Evolutionary conservation across 1,140 invertebrate species (phyloP).

Genomic region (Drosophila nigromelanica): DNA sequence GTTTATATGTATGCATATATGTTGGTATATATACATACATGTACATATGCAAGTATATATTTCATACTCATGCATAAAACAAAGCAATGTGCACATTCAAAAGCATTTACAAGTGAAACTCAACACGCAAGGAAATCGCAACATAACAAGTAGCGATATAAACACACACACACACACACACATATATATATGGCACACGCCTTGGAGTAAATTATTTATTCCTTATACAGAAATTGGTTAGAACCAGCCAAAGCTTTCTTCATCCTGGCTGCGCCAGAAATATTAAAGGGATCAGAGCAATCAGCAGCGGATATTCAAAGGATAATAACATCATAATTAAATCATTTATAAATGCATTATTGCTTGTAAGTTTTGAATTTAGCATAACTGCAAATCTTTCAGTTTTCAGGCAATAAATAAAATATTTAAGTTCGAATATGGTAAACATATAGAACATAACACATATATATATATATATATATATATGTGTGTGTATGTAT

Average conservation of each 20-base stretch:
- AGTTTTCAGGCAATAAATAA: too few species aligned
- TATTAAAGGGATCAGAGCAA: not conserved
- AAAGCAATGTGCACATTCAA: constrained; percentile 43
- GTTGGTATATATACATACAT: not conserved
- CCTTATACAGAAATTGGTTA: not conserved
- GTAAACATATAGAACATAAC: too few species aligned
- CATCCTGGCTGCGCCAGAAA: not conserved
- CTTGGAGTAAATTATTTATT: not conserved
- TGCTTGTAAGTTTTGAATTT: too few species aligned
- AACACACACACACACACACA: not conserved
- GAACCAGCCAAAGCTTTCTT: not conserved
- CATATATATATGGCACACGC: not conserved
- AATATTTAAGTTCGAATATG: too few species aligned
- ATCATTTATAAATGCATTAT: not conserved
- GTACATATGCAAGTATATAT: not conserved
- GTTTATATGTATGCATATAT: not conserved
- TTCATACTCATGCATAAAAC: constrained; percentile 15
- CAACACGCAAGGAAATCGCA: constrained; percentile 42
- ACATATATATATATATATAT: too few species aligned
- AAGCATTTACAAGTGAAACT: constrained; percentile 39
- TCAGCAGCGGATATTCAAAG: not conserved
- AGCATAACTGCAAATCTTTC: too few species aligned
- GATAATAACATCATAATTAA: not conserved
- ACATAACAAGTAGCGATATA: constrained; percentile 29
- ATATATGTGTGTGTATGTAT: too few species aligned